Conservation (phyloP, 2,888 invertebrate genomes). For the Endomychus coccineus region DNA sequence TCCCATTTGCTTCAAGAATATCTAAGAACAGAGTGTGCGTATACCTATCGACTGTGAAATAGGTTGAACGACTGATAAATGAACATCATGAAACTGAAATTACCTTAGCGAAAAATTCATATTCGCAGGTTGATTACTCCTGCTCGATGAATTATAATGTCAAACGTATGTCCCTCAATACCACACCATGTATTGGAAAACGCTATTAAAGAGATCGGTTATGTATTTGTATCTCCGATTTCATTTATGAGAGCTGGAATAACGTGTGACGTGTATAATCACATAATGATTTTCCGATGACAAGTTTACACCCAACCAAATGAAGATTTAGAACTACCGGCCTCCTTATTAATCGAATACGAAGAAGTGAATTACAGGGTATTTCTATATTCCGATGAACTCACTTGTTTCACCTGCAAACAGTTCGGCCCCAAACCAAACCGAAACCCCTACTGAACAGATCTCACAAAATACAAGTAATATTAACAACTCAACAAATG, state of each 20-base stretch:
- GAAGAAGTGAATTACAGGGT: slow-evolving; percentile 19
- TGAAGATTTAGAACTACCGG: slow-evolving; percentile 6
- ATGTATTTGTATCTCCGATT: slow-evolving; percentile 19
- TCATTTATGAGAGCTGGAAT: slow-evolving; percentile 24
- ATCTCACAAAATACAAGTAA: too few species aligned
- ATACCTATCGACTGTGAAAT: slow-evolving; percentile 16
- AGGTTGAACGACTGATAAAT: slow-evolving; percentile 18
- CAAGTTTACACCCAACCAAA: slow-evolving; percentile 20
- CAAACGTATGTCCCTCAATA: slow-evolving; percentile 26
- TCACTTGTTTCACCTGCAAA: slow-evolving; percentile 21
- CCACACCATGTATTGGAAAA: slow-evolving; percentile 19
- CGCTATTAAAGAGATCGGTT: slow-evolving; percentile 15
- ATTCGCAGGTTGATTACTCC: slow-evolving; percentile 21
- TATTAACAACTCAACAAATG: too few species aligned
- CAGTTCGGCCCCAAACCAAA: slow-evolving; percentile 19
- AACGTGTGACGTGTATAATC: slow-evolving; percentile 17
- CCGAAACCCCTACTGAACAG: too few species aligned
- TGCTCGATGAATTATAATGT: slow-evolving; percentile 23
- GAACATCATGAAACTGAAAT: slow-evolving; percentile 17
- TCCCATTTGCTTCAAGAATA: slow-evolving; percentile 17
- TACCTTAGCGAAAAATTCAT: slow-evolving; percentile 11
- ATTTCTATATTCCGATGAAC: slow-evolving; percentile 15
- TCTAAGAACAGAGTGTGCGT: slow-evolving; percentile 25
- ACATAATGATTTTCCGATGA: slow-evolving; percentile 23
- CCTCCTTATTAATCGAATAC: slow-evolving; percentile 14